These are phyloP conservation scores for Phaedon cochleariae DNA, from an alignment of 2,888 invertebrate species.

Conservation along the genomic window DNA sequence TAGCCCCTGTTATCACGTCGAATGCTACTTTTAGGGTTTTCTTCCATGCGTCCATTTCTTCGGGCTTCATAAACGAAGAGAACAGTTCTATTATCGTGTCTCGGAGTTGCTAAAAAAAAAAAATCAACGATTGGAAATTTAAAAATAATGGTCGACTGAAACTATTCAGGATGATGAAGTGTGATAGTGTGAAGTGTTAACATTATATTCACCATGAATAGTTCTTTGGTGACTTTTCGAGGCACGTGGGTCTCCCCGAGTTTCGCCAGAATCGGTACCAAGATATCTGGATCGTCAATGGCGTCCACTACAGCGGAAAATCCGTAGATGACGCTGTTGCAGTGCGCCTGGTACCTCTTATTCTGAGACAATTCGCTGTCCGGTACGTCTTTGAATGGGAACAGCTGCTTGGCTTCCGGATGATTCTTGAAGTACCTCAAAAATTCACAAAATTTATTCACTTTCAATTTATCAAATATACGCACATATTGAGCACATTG, in stretches of 20 bases:
- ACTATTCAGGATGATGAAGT: too few relatives aligned
- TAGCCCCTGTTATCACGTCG: slow-evolving; percentile 38
- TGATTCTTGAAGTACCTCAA: slow-evolving; percentile 65
- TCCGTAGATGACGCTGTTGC: slow-evolving; percentile 64
- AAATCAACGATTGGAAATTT: too few relatives aligned
- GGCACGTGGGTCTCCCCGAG: slow-evolving; percentile 62
- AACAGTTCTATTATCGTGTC: slow-evolving; percentile 44
- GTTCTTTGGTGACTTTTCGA: slow-evolving; percentile 41
- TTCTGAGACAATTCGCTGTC: slow-evolving; percentile 61
- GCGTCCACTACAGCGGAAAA: slow-evolving; percentile 64
- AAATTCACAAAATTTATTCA: too few relatives aligned
- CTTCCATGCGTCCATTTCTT: slow-evolving; percentile 46
- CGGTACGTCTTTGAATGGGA: slow-evolving; percentile 65
- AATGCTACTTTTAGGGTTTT: slow-evolving; percentile 48
- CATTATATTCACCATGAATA: slow-evolving; percentile 42
- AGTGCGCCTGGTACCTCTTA: slow-evolving; percentile 66
- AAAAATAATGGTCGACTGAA: too few relatives aligned
- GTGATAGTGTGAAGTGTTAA: too few relatives aligned
- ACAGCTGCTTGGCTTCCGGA: slow-evolving; percentile 64
- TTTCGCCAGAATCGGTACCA: slow-evolving; percentile 64
- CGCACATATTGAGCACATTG: too few relatives aligned
- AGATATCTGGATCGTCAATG: slow-evolving; percentile 63
- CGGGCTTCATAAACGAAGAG: slow-evolving; percentile 39
- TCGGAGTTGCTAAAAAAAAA: slow-evolving; percentile 43
- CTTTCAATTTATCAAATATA: too few relatives aligned